A percentile compares a stretch with the other conserved stretches of the same genome.
phyloP scores from a whole-genome alignment of 1,140 invertebrate genomes.

The Gyrodactylus salaris region DNA sequence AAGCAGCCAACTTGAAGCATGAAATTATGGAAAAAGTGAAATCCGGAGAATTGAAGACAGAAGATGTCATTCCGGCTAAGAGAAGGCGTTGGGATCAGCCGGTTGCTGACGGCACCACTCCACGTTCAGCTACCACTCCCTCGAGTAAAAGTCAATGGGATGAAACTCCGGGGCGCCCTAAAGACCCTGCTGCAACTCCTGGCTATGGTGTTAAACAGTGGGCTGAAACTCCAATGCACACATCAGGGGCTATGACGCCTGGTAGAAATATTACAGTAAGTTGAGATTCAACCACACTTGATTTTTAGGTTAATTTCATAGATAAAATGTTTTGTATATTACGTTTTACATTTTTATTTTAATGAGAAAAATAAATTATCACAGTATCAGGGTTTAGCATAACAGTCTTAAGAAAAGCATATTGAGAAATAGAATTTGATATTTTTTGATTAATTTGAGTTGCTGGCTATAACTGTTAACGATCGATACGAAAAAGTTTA shows the following conservation, averaged over 20 bases:
- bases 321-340: conserved; percentile 49
- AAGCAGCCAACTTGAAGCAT: neutral
- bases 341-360: too few relatives aligned
- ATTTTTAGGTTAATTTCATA: conserved; percentile 60
- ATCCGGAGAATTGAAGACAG: neutral
- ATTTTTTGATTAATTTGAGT: too few relatives aligned
- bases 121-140: neutral
- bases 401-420: too few relatives aligned
- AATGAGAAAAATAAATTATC: too few relatives aligned
- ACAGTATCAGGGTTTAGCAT: too few relatives aligned
- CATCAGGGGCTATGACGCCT: conserved; percentile 35
- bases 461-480: too few relatives aligned
- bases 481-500: too few relatives aligned
- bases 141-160: conserved; percentile 3
- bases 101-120: neutral
- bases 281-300: conserved; percentile 64
- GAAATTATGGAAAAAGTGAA: conserved; percentile 2
- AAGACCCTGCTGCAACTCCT: conserved; percentile 4
- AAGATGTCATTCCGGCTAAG: neutral
- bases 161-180: conserved; percentile 5
- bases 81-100: conserved; percentile 4
- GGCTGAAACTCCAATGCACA: conserved; percentile 6
- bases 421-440: too few relatives aligned
- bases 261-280: conserved; percentile 16
- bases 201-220: conserved; percentile 3